These are phyloP conservation scores for Saimiri boliviensis DNA, from an alignment of 2,113 vertebrate genomes.

Conservation along the genomic window DNA sequence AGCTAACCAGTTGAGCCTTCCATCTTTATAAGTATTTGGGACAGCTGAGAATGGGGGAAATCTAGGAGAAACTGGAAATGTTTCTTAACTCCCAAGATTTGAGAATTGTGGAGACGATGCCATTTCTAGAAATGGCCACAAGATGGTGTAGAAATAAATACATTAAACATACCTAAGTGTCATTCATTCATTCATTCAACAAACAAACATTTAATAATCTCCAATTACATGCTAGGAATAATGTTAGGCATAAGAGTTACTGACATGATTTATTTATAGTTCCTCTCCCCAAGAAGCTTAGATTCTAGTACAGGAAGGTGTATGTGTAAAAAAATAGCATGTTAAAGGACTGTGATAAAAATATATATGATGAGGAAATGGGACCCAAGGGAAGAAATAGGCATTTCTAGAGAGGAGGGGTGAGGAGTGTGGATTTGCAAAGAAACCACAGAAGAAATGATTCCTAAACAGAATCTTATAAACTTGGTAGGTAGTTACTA, in stretches of 20 bases:
- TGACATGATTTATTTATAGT: neutral
- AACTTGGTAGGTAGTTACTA: neutral
- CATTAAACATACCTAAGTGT: neutral
- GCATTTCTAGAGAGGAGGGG: neutral
- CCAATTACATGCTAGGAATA: neutral
- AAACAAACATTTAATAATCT: neutral
- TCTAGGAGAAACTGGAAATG: neutral
- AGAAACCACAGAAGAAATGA: neutral
- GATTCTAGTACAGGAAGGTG: neutral
- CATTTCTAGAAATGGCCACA: constrained; percentile 41
- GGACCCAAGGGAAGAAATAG: neutral
- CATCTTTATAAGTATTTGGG: neutral
- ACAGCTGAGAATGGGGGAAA: neutral
- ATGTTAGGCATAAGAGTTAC: neutral
- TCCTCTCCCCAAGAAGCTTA: neutral
- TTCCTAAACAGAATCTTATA: neutral
- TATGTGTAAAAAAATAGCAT: neutral
- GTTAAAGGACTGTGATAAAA: too few species aligned
- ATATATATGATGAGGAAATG: too few species aligned
- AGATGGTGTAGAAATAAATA: neutral
- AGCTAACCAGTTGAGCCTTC: neutral
- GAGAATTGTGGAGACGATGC: neutral
- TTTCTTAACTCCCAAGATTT: constrained; percentile 2
- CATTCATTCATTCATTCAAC: constrained; percentile 3
- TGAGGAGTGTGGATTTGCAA: neutral